phyloP scores from a whole-genome alignment of 2,797 vertebrate species.

The Acanthis flammea region DNA sequence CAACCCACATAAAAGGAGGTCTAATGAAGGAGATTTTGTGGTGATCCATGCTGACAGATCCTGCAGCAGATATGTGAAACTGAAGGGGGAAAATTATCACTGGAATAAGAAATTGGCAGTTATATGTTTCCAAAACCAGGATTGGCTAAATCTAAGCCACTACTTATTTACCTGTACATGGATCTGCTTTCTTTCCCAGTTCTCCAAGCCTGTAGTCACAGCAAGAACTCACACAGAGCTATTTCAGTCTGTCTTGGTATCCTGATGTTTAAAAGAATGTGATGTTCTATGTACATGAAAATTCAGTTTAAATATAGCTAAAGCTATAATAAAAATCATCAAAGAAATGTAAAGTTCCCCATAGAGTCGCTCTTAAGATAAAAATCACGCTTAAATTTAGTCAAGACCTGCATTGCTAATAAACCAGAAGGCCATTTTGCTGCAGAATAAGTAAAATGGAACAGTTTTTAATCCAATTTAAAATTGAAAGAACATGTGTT shows the following conservation, averaged over 20 bases:
- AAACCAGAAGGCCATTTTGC: slow-evolving; percentile 52
- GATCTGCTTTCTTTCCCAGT: not conserved
- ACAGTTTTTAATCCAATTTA: slow-evolving; percentile 60
- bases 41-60: not conserved
- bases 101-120: not conserved
- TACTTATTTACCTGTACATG: not conserved
- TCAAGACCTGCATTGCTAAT: slow-evolving; percentile 37
- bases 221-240: not conserved
- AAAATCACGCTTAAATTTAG: slow-evolving; percentile 45
- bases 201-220: not conserved
- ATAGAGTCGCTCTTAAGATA: slow-evolving; percentile 14
- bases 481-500: slow-evolving; percentile 43
- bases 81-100: not conserved
- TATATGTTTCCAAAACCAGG: not conserved
- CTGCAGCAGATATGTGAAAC: not conserved
- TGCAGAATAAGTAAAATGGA: slow-evolving; percentile 38
- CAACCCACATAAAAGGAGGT: not conserved
- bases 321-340: slow-evolving; percentile 12
- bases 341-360: slow-evolving; percentile 22
- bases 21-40: not conserved
- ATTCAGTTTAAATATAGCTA: slow-evolving; percentile 45
- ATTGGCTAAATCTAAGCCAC: not conserved
- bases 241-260: not conserved
- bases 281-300: slow-evolving; percentile 7
- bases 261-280: not conserved